Base-by-base conservation (phyloP, 2,888 invertebrate species). In the Philereme vetulata region DNA sequence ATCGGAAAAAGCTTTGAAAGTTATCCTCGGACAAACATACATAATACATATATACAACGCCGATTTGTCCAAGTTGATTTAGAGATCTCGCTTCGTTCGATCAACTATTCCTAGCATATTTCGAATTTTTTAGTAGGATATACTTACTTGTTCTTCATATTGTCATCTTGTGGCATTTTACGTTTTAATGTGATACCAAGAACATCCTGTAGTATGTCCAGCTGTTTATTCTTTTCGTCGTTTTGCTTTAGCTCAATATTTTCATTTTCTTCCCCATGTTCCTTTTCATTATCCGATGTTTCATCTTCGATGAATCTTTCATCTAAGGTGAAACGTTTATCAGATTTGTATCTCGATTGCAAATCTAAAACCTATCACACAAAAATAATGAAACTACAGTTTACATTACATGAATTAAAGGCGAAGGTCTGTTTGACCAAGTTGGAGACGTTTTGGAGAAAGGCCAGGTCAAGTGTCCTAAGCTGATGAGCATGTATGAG, bases 311-410 rank as follows among this genome's bases (percentile, higher is more conserved):
- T 85, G 82, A 97, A 97, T 68, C 95, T 93, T 72, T 95, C 93
- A 85, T 96, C 95, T 75, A 97, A 90, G 67, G 90, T 88, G 86
- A 97, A 97, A 76, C 97, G 93, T 74, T 95, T 93, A 87, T 97
- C 97, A 79, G 95, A 94, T 79, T 95, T 95, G 85, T 93, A 95
- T 74, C 93, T 93, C 49, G 94, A 93, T 91, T 97, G 96, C 71
- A 97, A 91, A 84, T 95, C 93, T 80, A 96, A 90, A 72, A 95
- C 88, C 95, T 95, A 74, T 64, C 66, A 64, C 45, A 68, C 36
- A 53, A 61, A 49, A 58, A 62, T 32, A 60, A 50, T 50, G 55
- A 51, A 54, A 61, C 35, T 55, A 48, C 6, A 40, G 42, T 45
- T 35, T 46, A 33, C 9, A 45, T 34, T 36, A 45, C 45, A 21